These are phyloP conservation scores for Odontocolon sp. DNA, from an alignment of 2,888 invertebrate genomes.

Conservation along the genomic window DNA sequence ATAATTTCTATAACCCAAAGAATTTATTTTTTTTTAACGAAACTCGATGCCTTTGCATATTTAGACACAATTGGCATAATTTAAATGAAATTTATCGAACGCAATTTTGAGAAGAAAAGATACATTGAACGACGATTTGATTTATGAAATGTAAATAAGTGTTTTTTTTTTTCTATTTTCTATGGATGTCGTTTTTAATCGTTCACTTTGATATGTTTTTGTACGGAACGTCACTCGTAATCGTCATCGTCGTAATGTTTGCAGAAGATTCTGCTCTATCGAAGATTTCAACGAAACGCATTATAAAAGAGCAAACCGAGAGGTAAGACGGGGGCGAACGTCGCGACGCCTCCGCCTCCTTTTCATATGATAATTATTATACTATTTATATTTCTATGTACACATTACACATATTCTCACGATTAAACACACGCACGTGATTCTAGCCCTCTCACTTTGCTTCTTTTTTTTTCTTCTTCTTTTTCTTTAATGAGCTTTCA, in stretches of 20 bases:
- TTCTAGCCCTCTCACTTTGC: constrained; percentile 47
- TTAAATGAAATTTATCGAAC: too few species aligned
- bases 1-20: too few species aligned
- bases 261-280: background rate
- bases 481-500: constrained; percentile 14
- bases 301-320: background rate
- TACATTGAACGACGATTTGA: too few species aligned
- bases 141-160: too few species aligned
- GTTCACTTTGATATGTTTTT: background rate
- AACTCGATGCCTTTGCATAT: too few species aligned
- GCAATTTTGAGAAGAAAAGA: too few species aligned
- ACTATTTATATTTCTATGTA: background rate
- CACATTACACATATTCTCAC: background rate
- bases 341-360: constrained; percentile 46
- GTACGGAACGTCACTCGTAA: background rate
- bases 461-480: constrained; percentile 21
- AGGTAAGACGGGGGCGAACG: constrained; percentile 11
- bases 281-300: background rate
- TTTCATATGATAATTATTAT: constrained; percentile 45
- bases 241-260: constrained; percentile 2
- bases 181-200: background rate
- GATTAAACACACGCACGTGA: background rate
- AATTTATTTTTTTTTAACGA: too few species aligned
- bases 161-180: background rate
- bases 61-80: too few species aligned